Percentiles rank a stretch among this genome's conserved stretches.
Conservation (phyloP, 2,113 vertebrate species). For the Cairina moschata region DNA sequence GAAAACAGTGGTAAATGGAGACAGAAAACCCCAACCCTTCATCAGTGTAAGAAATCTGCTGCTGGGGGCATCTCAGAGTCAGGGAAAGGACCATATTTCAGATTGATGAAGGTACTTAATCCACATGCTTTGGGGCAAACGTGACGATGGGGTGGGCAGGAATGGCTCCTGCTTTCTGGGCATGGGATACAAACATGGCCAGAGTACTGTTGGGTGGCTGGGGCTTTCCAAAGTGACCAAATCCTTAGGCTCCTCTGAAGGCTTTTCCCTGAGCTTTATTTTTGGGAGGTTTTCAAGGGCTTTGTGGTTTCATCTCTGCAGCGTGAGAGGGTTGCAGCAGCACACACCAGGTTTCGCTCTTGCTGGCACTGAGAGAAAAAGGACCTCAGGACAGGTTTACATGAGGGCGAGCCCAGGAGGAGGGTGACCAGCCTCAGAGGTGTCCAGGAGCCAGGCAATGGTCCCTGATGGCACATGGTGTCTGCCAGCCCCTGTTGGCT, state of each 20-base stretch:
- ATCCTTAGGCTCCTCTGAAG: not conserved
- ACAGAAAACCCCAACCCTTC: not conserved
- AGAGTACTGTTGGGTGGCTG: not conserved
- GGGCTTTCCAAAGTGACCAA: not conserved
- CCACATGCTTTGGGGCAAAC: not conserved
- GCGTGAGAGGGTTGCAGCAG: not conserved
- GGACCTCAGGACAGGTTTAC: rapidly evolving
- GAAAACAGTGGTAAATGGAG: not conserved
- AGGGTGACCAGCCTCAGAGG: not conserved
- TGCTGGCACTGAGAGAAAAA: not conserved
- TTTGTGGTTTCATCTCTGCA: not conserved
- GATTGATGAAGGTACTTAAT: not conserved
- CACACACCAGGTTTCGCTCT: not conserved
- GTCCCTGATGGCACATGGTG: too few species aligned
- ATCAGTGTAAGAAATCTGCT: not conserved
- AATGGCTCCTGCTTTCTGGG: not conserved
- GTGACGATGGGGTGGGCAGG: not conserved
- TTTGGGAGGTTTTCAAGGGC: not conserved
- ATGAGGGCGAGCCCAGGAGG: not conserved
- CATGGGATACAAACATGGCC: not conserved
- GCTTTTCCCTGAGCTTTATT: not conserved
- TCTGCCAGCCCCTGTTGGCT: not conserved
- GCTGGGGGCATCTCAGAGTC: not conserved
- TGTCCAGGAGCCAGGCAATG: not conserved
- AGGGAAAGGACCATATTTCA: not conserved